Evolutionary conservation across 1,140 invertebrate genomes (phyloP).

Genomic region (Drosophila aff.): DNA sequence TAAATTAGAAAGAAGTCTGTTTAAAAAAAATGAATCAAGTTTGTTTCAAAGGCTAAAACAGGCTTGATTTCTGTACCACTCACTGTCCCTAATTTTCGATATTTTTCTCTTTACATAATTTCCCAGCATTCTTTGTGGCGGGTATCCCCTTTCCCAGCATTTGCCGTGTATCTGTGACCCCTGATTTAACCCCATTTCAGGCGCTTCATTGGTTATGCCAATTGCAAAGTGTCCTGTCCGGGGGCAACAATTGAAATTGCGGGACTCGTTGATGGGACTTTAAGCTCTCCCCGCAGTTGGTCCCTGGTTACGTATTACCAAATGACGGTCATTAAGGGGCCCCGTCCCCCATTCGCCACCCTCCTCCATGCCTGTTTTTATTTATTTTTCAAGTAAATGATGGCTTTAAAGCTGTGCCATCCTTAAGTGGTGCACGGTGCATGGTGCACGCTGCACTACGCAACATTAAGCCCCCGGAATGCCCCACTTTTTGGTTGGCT

Average conservation of each 20-base stretch:
- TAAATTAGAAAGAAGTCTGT: not conserved
- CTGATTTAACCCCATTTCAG: not conserved
- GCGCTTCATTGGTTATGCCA: constrained; percentile 49
- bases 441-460: constrained; percentile 27
- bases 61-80: not conserved
- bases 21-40: no score
- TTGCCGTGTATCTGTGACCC: not conserved
- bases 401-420: constrained; percentile 42
- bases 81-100: not conserved
- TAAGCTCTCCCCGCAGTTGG: constrained; percentile 33
- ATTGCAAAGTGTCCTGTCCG: constrained; percentile 42
- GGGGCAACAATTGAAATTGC: constrained; percentile 46
- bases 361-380: not conserved
- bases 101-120: no score
- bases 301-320: constrained; percentile 64
- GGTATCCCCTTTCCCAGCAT: not conserved
- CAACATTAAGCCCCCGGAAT: constrained; percentile 73
- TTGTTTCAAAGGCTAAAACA: no score
- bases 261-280: constrained; percentile 47
- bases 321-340: constrained; percentile 61
- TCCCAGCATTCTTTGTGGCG: no score
- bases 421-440: constrained; percentile 48
- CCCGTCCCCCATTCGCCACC: no score
- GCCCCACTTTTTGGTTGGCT: constrained; percentile 47
- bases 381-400: constrained; percentile 2